Evolutionary conservation across 2,113 vertebrate genomes (phyloP).

Genomic region (Rhizomys pruinosus): DNA sequence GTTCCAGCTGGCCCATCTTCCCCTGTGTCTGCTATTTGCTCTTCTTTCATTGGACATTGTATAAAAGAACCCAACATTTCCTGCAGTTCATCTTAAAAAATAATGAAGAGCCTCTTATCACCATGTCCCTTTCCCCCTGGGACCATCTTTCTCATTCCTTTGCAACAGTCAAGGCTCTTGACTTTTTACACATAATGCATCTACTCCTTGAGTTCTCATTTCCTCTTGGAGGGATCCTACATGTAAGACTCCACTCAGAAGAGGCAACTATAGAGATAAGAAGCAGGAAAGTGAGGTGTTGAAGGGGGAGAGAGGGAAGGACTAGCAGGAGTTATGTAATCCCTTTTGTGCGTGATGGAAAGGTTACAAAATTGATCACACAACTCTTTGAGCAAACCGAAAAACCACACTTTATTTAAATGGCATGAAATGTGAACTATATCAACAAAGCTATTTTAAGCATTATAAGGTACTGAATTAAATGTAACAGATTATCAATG

Average conservation of each 20-base stretch:
- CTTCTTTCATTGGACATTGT: not conserved
- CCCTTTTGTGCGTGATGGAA: not conserved
- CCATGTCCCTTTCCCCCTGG: not conserved
- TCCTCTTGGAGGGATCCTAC: not conserved
- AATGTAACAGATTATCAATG: not conserved
- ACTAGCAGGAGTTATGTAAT: not conserved
- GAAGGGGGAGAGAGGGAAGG: not conserved
- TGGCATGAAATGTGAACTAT: not conserved
- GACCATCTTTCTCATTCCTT: not conserved
- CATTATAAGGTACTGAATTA: not conserved
- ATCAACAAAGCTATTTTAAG: not conserved
- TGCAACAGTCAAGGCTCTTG: not conserved
- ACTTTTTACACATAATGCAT: not conserved
- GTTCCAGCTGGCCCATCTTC: not conserved
- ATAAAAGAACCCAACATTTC: constrained; percentile 7
- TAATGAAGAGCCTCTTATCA: not conserved
- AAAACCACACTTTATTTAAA: not conserved
- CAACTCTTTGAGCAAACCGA: not conserved
- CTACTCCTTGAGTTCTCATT: not conserved
- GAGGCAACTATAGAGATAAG: not conserved
- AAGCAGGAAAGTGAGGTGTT: not conserved
- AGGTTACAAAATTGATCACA: no score
- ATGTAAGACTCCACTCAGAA: not conserved
- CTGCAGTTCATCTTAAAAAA: not conserved
- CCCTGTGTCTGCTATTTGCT: not conserved